Evolutionary conservation across 2,888 invertebrate genomes (phyloP).

Genomic region (Heteropelma amictum): DNA sequence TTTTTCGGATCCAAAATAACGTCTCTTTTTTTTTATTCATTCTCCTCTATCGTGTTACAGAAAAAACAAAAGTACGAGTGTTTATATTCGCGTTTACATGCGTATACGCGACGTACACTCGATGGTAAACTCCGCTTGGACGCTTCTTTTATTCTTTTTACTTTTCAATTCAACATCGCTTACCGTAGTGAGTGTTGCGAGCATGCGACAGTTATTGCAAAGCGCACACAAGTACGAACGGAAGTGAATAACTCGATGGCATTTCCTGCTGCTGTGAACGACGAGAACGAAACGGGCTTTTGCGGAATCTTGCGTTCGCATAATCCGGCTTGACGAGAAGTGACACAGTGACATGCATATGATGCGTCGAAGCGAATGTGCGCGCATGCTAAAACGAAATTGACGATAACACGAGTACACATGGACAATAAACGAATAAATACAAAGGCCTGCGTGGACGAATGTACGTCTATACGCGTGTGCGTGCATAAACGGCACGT

Average conservation of each 20-base stretch:
- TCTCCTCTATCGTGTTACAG: no score
- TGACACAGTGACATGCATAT: conserved; percentile 46
- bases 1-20: no score
- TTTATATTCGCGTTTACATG: no score
- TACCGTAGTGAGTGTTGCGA: conserved; percentile 64
- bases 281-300: conserved; percentile 53
- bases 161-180: conserved; percentile 62
- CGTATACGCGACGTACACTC: no score
- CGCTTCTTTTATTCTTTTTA: neutral
- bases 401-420: conserved; percentile 60
- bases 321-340: conserved; percentile 61
- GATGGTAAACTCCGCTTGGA: no score
- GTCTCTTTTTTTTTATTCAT: no score
- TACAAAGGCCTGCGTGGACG: neutral
- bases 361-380: conserved; percentile 70
- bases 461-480: neutral
- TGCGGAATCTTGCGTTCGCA: conserved; percentile 65
- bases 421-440: conserved; percentile 36
- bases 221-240: conserved; percentile 64
- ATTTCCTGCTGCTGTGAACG: conserved; percentile 41
- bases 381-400: conserved; percentile 71
- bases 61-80: no score
- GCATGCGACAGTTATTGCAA: conserved; percentile 66
- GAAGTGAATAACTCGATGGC: conserved; percentile 45
- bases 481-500: neutral